Percentiles rank a stretch among this genome's conserved stretches.
Conservation (phyloP, 2,797 vertebrate genomes). For the Fratercula arctica region DNA sequence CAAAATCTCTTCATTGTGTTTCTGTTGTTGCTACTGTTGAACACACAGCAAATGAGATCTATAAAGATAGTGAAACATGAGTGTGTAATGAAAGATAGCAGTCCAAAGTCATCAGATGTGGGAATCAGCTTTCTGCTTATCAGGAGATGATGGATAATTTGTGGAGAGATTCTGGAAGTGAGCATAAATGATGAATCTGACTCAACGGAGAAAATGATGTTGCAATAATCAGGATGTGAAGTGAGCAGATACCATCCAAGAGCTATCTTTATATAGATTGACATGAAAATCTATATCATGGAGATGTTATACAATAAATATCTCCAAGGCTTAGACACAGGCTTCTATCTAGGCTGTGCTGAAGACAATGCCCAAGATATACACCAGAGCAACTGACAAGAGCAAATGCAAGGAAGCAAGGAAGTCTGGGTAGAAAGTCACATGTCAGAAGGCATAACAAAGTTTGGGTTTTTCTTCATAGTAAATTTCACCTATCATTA, state of each 20-base stretch:
- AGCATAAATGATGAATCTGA: background rate
- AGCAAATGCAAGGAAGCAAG: background rate
- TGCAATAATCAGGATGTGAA: constrained; percentile 12
- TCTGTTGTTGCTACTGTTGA: background rate
- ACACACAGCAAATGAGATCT: background rate
- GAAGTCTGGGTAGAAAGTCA: background rate
- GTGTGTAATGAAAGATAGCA: background rate
- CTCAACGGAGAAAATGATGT: background rate
- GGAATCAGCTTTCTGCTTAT: background rate
- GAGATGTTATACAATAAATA: background rate
- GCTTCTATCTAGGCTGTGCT: background rate
- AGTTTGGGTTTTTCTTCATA: background rate
- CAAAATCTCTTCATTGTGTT: background rate
- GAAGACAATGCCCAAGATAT: background rate
- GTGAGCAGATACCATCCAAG: background rate
- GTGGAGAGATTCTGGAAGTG: background rate
- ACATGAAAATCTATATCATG: constrained; percentile 17
- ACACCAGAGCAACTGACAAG: background rate
- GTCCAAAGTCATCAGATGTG: background rate
- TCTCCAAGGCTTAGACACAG: background rate
- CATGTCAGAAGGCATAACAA: background rate
- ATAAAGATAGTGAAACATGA: background rate
- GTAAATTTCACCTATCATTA: background rate
- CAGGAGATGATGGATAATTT: constrained; percentile 20
- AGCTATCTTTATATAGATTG: constrained; percentile 28